A percentile compares a stretch with the other conserved stretches of the same genome.
These are phyloP conservation scores for Bombylius major DNA, from an alignment of 2,888 invertebrate species.

Conservation along the genomic window DNA sequence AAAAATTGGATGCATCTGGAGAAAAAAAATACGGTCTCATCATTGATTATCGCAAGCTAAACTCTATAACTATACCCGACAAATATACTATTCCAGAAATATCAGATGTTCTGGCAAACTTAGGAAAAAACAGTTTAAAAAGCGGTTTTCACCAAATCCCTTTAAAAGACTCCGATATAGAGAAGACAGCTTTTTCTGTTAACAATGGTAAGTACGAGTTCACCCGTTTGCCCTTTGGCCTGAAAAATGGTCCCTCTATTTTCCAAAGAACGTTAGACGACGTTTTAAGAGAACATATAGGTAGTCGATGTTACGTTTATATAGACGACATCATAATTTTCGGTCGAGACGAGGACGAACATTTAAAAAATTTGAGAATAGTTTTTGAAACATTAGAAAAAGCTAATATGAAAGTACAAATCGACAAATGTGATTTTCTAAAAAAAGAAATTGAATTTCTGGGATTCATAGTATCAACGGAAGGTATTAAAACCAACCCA, in stretches of 20 bases:
- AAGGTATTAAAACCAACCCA: slow-evolving; percentile 20
- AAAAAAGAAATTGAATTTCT: slow-evolving; percentile 21
- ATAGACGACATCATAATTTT: slow-evolving; percentile 10
- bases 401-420: slow-evolving; percentile 5
- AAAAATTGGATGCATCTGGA: too few species aligned
- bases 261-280: slow-evolving; percentile 8
- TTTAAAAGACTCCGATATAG: slow-evolving; percentile 3
- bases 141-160: slow-evolving; percentile 3
- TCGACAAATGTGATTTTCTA: slow-evolving; percentile 20
- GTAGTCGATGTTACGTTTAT: slow-evolving; percentile 7
- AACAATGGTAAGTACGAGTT: slow-evolving; percentile 8
- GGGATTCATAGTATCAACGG: slow-evolving; percentile 20
- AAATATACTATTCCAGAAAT: slow-evolving; percentile 7
- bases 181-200: slow-evolving; percentile 5
- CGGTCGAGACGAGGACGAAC: slow-evolving; percentile 5
- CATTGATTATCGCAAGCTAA: slow-evolving; percentile 5
- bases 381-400: slow-evolving; percentile 3
- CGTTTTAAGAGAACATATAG: slow-evolving; percentile 8
- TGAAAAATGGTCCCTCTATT: slow-evolving; percentile 9
- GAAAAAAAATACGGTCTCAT: background rate
- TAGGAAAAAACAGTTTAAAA: slow-evolving; percentile 1
- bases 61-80: background rate
- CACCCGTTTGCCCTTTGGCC: slow-evolving; percentile 6
- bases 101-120: slow-evolving; percentile 5
- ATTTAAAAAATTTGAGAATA: slow-evolving; percentile 5